Base-by-base conservation (phyloP, 2,888 invertebrate species). In the Holacanthella duospinosa region DNA sequence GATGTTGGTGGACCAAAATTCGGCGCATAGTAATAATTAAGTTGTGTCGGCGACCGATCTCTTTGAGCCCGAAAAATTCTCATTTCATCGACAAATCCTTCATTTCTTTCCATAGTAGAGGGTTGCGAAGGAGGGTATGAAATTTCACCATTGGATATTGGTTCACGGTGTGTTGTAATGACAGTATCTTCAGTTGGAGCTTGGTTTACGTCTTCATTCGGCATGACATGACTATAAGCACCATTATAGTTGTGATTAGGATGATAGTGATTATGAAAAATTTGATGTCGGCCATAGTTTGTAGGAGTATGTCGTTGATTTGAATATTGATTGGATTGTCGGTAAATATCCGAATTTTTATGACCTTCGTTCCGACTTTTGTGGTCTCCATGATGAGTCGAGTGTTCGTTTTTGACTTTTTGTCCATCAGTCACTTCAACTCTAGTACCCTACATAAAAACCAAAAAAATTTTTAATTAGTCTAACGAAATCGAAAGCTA, bases 341-440 rank as follows among this genome's bases (percentile, higher is more conserved):
- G 59, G 60, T 69, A 69, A 28, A 68, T 68, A 55, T 73, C 70
- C 3, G 65, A 27, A 26, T 70, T 64, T 61, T 68, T 66, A 43
- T 67, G 61, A 0, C 62, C 59, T 1, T 63, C 64, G 26, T 69
- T 68, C 48, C 66, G 66, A 26, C 73, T 71, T 64, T 73, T 73
- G 64, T 69, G 56, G 55, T 68, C 66, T 4, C 69, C 66, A 53
- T 69, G 60, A 53, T 64, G 66, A 43, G 69, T 71, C 36, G 66
- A 66, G 53, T 68, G 64, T 62, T 70, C 73, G 63, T 73, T 69
- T 66, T 73, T 66, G 36, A 68, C 64, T 43, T 73, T 69, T 44
- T 69, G 64, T 29, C 71, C 73, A 43, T 71, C 73, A 24, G 66
- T 66, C 44, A 68, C 56, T 29, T 73, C 73, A 16, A 65, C 66